These are phyloP conservation scores for Antennarius maculatus DNA, from an alignment of 2,797 vertebrate species.

Conservation along the genomic window DNA sequence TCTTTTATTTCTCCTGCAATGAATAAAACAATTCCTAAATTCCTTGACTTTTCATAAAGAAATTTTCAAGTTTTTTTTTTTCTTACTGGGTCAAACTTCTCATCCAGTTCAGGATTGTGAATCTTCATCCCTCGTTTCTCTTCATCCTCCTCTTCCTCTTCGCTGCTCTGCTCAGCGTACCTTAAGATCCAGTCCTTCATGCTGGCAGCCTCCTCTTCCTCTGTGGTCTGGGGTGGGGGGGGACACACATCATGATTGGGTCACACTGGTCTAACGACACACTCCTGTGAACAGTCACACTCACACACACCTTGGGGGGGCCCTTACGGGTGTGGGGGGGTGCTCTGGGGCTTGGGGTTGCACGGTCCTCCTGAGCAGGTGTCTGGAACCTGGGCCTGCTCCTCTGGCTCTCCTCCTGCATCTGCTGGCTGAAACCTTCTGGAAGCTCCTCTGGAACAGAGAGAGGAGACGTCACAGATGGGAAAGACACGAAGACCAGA, in stretches of 20 bases:
- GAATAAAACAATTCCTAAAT: neutral
- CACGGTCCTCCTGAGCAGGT: slow-evolving; percentile 56
- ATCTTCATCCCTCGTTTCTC: slow-evolving; percentile 65
- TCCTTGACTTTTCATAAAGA: neutral
- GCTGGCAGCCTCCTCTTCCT: slow-evolving; percentile 80
- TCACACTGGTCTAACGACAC: neutral
- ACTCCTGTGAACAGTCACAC: neutral
- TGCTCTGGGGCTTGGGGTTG: slow-evolving; percentile 37
- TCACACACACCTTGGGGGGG: slow-evolving; percentile 59
- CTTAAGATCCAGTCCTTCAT: slow-evolving; percentile 96
- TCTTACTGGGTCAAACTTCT: slow-evolving; percentile 93
- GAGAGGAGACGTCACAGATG: neutral
- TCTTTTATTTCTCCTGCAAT: neutral
- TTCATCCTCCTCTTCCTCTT: slow-evolving; percentile 78
- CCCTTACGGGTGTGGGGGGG: slow-evolving; percentile 48
- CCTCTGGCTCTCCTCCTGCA: slow-evolving; percentile 89
- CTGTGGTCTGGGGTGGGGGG: slow-evolving; percentile 48
- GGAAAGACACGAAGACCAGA: neutral
- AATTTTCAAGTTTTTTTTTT: neutral
- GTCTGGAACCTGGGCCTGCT: slow-evolving; percentile 86
- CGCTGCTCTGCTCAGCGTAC: slow-evolving; percentile 90
- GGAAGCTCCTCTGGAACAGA: slow-evolving; percentile 88
- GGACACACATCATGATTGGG: neutral
- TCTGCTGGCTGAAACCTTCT: slow-evolving; percentile 94
- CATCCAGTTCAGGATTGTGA: slow-evolving; percentile 79